Conservation (phyloP, 2,797 vertebrate species). For the Oreonectes daqikongensis region DNA sequence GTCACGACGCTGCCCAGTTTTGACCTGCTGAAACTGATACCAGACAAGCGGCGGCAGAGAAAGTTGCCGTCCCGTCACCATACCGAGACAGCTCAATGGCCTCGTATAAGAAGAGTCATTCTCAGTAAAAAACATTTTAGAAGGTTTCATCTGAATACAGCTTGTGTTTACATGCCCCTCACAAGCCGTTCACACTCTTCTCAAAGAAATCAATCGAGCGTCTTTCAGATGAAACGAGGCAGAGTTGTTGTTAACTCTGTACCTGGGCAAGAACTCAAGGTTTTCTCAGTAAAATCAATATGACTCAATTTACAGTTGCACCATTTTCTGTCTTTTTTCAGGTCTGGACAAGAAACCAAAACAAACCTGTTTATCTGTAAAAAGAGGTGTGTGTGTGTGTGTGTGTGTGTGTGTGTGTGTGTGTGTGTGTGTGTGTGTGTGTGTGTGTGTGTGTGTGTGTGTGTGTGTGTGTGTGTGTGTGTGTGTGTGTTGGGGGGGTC, state of each 20-base stretch:
- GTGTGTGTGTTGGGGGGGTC: not conserved
- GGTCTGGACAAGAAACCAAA: constrained; percentile 9
- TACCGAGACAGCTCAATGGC: not conserved
- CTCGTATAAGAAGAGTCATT: constrained; percentile 37
- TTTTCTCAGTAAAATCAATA: constrained; percentile 43
- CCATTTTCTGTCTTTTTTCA: constrained; percentile 3
- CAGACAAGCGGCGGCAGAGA: not conserved
- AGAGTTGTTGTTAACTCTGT: constrained; percentile 41
- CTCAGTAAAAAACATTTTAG: constrained; percentile 35
- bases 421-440: not conserved
- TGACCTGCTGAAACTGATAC: constrained; percentile 1
- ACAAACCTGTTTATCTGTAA: constrained; percentile 14
- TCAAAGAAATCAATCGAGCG: constrained; percentile 41
- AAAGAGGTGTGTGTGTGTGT: not conserved
- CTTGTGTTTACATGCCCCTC: constrained; percentile 37
- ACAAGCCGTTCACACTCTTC: constrained; percentile 31
- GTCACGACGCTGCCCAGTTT: not conserved
- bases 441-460: not conserved
- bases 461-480: not conserved
- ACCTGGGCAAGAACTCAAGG: constrained; percentile 44
- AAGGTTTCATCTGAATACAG: constrained; percentile 43
- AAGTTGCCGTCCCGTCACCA: not conserved
- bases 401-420: too few species aligned
- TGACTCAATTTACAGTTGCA: constrained; percentile 17
- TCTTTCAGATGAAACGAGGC: constrained; percentile 30